Evolutionary conservation across 2,113 vertebrate species (phyloP), one percentile per base, ranked within the genome.

Genomic region (Etheostoma spectabile): DNA sequence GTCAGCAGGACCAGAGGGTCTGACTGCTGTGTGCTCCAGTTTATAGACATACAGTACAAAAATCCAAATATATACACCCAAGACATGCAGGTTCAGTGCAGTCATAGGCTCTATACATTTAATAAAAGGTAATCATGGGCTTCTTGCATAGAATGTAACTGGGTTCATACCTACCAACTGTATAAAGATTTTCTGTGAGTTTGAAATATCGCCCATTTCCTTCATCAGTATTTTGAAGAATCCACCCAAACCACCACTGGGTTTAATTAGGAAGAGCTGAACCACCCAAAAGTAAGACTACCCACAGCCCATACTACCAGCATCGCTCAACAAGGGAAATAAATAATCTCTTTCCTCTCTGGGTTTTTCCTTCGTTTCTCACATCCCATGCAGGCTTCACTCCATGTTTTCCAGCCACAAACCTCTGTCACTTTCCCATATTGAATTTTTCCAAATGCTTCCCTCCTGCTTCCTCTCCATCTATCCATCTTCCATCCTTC

Each of bases 211-310:
- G 2, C 4, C 13, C 49, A 61, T 80, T 86, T 82, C 59, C 73
- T 67, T 63, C 42, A 33, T n/a, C 56, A 22, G 27, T 67, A 18
- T 86, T 85, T 85, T 63, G 6, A 65, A 68, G 30, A 82, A 81
- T 60, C 64, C 35, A 55, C 51, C 69, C 42, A 68, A 76, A 82
- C 3, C 4, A 19, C 21, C 60, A 22, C 66, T 79, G 69, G 67
- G 59, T 85, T 83, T 85, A 52, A 81, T 66, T 64, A 80, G 48
- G 6, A 75, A 61, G 61, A 79, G 75, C 75, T 60, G 75, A 79
- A 63, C 77, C 64, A 62, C 74, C 86, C 71, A 84, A 77, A 85
- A 71, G 74, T 86, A 78, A 59, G 14, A 70, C 14, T 19, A 46
- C 62, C 52, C 51, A 16, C 19, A 74, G 51, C 62, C 64, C 21